phyloP scores from a whole-genome alignment of 2,797 vertebrate species.

The Malacoctenus gilli region DNA sequence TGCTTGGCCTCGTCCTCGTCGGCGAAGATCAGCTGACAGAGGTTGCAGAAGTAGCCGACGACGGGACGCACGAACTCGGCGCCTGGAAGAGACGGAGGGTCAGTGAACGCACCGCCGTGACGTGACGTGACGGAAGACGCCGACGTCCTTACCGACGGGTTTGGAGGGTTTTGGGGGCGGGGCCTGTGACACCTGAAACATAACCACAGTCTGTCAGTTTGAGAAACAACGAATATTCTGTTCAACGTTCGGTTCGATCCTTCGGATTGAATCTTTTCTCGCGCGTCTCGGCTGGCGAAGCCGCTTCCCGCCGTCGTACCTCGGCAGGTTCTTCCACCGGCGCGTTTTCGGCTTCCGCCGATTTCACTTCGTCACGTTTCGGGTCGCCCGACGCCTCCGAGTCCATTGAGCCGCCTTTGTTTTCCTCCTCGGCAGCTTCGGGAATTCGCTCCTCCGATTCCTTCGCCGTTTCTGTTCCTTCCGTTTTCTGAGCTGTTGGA shows the following conservation, averaged over 20 bases:
- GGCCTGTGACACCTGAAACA: slow-evolving; percentile 7
- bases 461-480: no score
- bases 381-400: not conserved
- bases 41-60: slow-evolving; percentile 77
- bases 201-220: no score
- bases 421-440: not conserved
- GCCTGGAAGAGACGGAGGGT: slow-evolving; percentile 54
- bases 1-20: slow-evolving; percentile 79
- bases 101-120: not conserved
- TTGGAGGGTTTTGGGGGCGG: slow-evolving; percentile 15
- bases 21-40: slow-evolving; percentile 78
- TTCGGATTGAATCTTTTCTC: no score
- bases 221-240: not conserved
- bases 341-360: not conserved
- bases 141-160: slow-evolving; percentile 69
- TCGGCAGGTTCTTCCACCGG: no score
- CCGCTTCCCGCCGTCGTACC: no score
- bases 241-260: no score
- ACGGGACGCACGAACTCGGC: slow-evolving; percentile 76
- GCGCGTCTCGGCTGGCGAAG: no score
- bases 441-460: not conserved
- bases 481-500: no score
- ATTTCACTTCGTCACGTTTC: not conserved
- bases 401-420: not conserved
- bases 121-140: not conserved